phyloP scores from a whole-genome alignment of 2,888 invertebrate genomes.

The Drosophila formosana region DNA sequence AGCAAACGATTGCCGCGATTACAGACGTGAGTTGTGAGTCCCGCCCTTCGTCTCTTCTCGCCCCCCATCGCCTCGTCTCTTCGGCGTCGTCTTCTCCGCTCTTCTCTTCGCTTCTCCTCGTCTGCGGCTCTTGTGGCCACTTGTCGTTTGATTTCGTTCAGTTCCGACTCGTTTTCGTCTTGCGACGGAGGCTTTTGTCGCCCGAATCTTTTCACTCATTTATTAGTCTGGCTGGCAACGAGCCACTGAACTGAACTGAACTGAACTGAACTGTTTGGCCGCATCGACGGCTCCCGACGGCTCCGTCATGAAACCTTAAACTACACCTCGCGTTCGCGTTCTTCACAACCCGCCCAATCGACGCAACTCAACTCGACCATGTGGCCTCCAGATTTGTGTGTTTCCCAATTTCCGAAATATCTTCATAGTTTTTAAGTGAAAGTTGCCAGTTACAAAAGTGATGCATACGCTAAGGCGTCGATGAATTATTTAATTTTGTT shows the following conservation, averaged over 20 bases:
- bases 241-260: constrained; percentile 49
- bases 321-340: constrained; percentile 2
- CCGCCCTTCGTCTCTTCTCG: neutral
- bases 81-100: neutral
- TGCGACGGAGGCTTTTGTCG: constrained; percentile 42
- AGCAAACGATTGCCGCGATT: constrained; percentile 73
- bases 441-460: constrained; percentile 25
- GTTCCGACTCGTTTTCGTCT: constrained; percentile 47
- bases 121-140: constrained; percentile 15
- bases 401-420: neutral
- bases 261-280: constrained; percentile 29
- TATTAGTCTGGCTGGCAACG: constrained; percentile 68
- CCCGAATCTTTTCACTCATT: constrained; percentile 52
- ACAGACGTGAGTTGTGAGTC: constrained; percentile 44
- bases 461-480: constrained; percentile 46
- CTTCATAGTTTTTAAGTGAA: constrained; percentile 36
- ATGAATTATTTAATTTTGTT: neutral
- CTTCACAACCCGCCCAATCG: constrained; percentile 1
- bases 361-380: constrained; percentile 24
- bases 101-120: neutral
- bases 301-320: constrained; percentile 19
- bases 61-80: neutral
- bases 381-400: constrained; percentile 10
- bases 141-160: constrained; percentile 40
- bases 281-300: constrained; percentile 30